Evolutionary conservation across 2,888 invertebrate genomes (phyloP).

Genomic region (Oasisia sp.): DNA sequence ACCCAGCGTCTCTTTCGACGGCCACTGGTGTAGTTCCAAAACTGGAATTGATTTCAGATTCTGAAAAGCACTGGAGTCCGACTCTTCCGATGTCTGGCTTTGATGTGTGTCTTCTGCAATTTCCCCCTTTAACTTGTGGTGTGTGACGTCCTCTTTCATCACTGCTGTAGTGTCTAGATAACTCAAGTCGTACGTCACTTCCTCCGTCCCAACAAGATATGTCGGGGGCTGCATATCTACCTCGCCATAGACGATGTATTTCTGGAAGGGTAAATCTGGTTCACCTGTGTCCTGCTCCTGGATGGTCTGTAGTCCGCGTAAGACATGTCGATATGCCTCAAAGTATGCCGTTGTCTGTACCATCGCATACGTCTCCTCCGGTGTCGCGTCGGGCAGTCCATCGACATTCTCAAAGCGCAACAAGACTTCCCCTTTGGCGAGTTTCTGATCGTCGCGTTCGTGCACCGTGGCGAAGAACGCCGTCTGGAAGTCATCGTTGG

Average conservation of each 20-base stretch:
- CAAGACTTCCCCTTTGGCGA: slow-evolving; percentile 54
- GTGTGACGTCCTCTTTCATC: too few species aligned
- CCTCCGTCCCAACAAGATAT: background rate
- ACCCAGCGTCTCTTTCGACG: background rate
- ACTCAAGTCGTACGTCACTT: too few species aligned
- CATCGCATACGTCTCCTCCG: slow-evolving; percentile 66
- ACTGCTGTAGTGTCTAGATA: too few species aligned
- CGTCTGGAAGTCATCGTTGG: slow-evolving; percentile 74
- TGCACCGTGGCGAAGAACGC: slow-evolving; percentile 77
- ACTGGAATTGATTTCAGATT: background rate
- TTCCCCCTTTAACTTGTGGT: too few species aligned
- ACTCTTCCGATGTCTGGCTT: background rate
- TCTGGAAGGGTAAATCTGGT: slow-evolving; percentile 75
- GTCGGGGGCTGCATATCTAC: slow-evolving; percentile 40
- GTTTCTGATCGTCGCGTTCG: slow-evolving; percentile 67
- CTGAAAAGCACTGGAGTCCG: background rate
- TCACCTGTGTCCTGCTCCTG: too few species aligned
- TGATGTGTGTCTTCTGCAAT: too few species aligned
- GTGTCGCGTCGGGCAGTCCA: too few species aligned
- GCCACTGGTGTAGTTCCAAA: background rate
- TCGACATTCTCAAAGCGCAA: slow-evolving; percentile 37
- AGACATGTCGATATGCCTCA: slow-evolving; percentile 79
- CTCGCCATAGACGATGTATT: slow-evolving; percentile 74
- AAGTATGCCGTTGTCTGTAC: slow-evolving; percentile 81
- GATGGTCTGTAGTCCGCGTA: slow-evolving; percentile 72